A percentile compares a stretch with the other conserved stretches of the same genome.
phyloP scores from a whole-genome alignment of 2,888 invertebrate species.

The Seira ritae region DNA sequence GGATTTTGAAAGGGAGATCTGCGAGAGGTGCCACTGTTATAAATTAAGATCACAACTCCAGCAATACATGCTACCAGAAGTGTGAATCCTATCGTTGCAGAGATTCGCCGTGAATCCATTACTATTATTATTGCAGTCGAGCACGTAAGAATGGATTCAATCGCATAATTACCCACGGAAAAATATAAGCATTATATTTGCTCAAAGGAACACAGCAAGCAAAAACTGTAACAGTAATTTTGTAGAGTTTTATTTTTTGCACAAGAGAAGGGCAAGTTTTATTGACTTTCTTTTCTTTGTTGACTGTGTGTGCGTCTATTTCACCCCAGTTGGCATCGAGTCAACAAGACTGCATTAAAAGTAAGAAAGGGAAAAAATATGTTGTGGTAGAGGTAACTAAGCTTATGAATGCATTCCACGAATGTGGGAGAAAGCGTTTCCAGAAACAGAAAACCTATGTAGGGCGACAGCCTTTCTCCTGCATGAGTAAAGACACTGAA shows the following conservation, averaged over 20 bases:
- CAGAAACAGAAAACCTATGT: too few relatives aligned
- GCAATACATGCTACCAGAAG: slow-evolving; percentile 70
- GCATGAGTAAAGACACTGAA: too few relatives aligned
- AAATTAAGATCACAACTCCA: slow-evolving; percentile 69
- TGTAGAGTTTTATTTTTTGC: too few relatives aligned
- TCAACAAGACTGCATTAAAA: slow-evolving; percentile 8
- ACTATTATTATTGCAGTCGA: slow-evolving; percentile 8
- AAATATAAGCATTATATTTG: too few relatives aligned
- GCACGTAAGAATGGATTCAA: background rate
- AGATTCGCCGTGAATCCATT: slow-evolving; percentile 65
- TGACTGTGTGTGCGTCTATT: too few relatives aligned
- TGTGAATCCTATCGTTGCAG: slow-evolving; percentile 66
- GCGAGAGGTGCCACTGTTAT: slow-evolving; percentile 59
- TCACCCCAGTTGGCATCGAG: background rate
- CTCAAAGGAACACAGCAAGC: too few relatives aligned
- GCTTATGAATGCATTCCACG: background rate
- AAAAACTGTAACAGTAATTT: too few relatives aligned
- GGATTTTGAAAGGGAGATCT: slow-evolving; percentile 37
- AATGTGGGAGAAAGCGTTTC: background rate
- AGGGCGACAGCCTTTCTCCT: too few relatives aligned
- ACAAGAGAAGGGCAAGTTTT: background rate
- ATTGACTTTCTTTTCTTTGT: slow-evolving; percentile 9
- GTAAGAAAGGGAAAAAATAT: background rate
- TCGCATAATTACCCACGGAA: background rate
- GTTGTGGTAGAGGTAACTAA: slow-evolving; percentile 9